These are phyloP conservation scores for Dolichoris vasculosae DNA, from an alignment of 1,140 invertebrate species.

Conservation along the genomic window DNA sequence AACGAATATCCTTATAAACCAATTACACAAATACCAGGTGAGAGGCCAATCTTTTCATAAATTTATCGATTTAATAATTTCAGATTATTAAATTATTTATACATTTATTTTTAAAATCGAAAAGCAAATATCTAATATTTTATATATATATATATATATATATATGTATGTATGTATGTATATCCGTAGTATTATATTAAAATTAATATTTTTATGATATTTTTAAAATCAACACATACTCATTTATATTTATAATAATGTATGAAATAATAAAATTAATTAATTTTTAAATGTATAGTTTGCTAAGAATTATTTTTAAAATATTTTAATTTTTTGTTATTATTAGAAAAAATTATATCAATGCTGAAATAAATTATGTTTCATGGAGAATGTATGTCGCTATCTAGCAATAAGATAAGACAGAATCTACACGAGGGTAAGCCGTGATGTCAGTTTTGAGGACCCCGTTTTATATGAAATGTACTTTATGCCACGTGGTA, in stretches of 20 bases:
- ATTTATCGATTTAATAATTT: neutral
- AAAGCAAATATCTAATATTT: too few relatives aligned
- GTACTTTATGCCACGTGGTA: constrained; percentile 23
- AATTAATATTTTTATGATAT: too few relatives aligned
- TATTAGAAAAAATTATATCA: neutral
- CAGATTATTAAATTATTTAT: too few relatives aligned
- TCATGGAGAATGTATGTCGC: neutral
- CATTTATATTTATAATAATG: too few relatives aligned
- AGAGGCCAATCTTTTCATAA: neutral
- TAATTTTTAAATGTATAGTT: too few relatives aligned
- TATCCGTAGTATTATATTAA: too few relatives aligned
- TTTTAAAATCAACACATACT: too few relatives aligned
- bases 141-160: too few relatives aligned
- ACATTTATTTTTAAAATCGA: too few relatives aligned
- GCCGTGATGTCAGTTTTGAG: constrained; percentile 40
- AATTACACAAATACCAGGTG: constrained; percentile 12
- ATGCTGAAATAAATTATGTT: neutral
- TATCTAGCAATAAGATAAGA: neutral
- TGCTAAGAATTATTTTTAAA: neutral
- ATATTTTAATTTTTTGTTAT: neutral
- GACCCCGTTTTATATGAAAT: constrained; percentile 24
- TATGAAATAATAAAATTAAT: too few relatives aligned
- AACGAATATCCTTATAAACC: neutral
- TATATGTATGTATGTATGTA: too few relatives aligned
- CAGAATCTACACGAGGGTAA: constrained; percentile 24